Evolutionary conservation across 2,888 invertebrate genomes (phyloP).

Genomic region (Pseudococcus jackbeardsleyi): DNA sequence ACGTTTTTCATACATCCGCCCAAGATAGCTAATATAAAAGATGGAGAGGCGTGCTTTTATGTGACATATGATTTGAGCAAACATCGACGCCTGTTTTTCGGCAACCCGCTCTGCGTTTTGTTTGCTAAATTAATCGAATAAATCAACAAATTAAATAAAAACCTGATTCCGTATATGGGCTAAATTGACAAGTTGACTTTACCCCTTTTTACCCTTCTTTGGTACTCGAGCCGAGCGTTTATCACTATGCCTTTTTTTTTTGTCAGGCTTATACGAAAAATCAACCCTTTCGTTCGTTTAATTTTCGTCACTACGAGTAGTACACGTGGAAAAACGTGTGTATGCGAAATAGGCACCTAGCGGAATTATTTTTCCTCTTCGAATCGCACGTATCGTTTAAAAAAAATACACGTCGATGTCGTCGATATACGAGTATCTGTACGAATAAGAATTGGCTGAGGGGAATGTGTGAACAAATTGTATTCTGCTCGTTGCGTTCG

Average conservation of each 20-base stretch:
- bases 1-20: neutral
- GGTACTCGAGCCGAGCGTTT: neutral
- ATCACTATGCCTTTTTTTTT: neutral
- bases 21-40: slow-evolving; percentile 10
- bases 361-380: slow-evolving; percentile 1
- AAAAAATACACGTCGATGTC: neutral
- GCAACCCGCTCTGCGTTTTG: slow-evolving; percentile 26
- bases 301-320: neutral
- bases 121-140: slow-evolving; percentile 56
- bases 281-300: slow-evolving; percentile 12
- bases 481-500: neutral
- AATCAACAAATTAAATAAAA: slow-evolving; percentile 54
- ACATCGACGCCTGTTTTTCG: slow-evolving; percentile 39
- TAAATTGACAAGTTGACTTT: slow-evolving; percentile 42
- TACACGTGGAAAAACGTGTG: too few species aligned
- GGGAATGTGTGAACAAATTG: neutral
- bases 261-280: neutral
- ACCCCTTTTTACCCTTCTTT: neutral
- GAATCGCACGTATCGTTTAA: neutral
- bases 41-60: neutral
- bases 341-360: neutral
- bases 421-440: too few species aligned
- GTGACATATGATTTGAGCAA: slow-evolving; percentile 36
- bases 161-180: neutral
- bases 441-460: neutral